These are phyloP conservation scores for Dastarcus helophoroides DNA, from an alignment of 2,888 invertebrate genomes.

Conservation along the genomic window DNA sequence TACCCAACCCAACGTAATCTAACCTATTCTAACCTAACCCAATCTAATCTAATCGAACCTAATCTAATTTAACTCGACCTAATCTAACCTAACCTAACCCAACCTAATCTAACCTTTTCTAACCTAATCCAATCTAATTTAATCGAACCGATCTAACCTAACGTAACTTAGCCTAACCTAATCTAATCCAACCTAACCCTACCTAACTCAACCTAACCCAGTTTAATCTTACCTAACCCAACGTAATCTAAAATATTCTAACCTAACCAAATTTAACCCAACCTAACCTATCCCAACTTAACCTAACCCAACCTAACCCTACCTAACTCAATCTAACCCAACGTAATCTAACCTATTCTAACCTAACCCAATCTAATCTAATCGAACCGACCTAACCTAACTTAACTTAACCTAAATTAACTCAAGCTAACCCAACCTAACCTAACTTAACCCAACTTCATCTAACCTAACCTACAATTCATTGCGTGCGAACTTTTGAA, in stretches of 20 bases:
- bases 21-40: not conserved
- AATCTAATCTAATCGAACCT: conserved; percentile 1
- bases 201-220: not conserved
- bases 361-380: conserved; percentile 1
- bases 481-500: too few species aligned
- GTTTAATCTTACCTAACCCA: conserved; percentile 1
- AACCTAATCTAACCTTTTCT: not conserved
- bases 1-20: not conserved
- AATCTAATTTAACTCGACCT: conserved; percentile 1
- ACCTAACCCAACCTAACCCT: too few species aligned
- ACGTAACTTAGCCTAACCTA: conserved; percentile 1
- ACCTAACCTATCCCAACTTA: conserved; percentile 1
- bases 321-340: conserved; percentile 1
- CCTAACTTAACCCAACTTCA: conserved; percentile 1
- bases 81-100: conserved; percentile 1
- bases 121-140: conserved; percentile 1
- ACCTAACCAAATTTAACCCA: conserved; percentile 1
- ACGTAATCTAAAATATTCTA: not conserved
- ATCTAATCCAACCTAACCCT: conserved; percentile 1
- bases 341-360: not conserved
- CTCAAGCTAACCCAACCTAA: not conserved
- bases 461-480: too few species aligned
- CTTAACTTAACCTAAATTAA: not conserved
- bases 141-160: conserved; percentile 1
- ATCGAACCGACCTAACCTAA: not conserved